Base-by-base conservation (phyloP, 2,888 invertebrate genomes). In the Epinotia nisella region DNA sequence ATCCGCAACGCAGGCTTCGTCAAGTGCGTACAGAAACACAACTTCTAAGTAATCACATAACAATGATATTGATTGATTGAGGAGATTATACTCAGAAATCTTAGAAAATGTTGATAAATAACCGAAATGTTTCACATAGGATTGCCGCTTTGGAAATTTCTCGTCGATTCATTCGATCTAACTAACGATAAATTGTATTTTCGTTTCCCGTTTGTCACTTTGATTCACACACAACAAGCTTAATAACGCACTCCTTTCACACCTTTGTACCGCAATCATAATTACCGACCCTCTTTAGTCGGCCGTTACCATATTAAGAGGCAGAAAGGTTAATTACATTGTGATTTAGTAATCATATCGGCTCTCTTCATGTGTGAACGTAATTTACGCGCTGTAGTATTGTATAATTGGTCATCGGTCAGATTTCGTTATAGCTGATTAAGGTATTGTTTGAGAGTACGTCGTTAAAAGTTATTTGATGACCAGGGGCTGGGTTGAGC, bases 301-400 rank as follows among this genome's bases (percentile, higher is more conserved):
- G 11, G 24, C 3, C 55, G 66, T 67, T 67, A 21, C 56, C 67
- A 49, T 66, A 66, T 66, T 66, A 66, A 66, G 29, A 58, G 55
- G 55, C 39, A 53, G 39, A 68, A 58, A 68, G 56, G 67, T 68
- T 68, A 68, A 68, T 68, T 68, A 68, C 67, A 68, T 29, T 59
- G 67, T 66, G 56, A 66, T 66, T 66, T 56, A 56, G 66, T 56
- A 66, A 66, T 66, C 66, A 66, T 41, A 55, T 66, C 58, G 58
- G 3, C 66, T 65, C 64, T 66, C 56, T 66, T 41, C 55, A 55
- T 41, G 35, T 39, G 21, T 66, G 39, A 55, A 66, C 55, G 65
- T 66, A 66, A 66, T 66, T 66, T 56, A 56, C 41, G 21, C 35
- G 51, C 51, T 4, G 17, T 10, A 9, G 9, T 55, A 39, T 66